These are phyloP conservation scores for Xiphophorus birchmanni DNA, from an alignment of 2,797 vertebrate species.

Conservation along the genomic window DNA sequence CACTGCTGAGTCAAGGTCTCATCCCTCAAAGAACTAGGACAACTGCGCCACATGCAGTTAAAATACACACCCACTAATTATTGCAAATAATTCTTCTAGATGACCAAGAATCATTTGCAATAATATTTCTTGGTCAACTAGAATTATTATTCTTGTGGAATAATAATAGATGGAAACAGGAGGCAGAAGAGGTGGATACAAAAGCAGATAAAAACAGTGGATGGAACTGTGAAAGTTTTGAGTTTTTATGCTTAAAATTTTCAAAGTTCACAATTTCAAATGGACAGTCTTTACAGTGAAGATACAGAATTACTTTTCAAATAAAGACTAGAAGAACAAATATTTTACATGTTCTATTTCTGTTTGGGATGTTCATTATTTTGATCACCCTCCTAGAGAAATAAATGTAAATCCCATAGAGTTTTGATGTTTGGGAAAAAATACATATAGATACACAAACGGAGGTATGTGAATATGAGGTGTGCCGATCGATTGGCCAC, in stretches of 20 bases:
- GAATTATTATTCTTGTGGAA: neutral
- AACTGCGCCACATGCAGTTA: neutral
- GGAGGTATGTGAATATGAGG: neutral
- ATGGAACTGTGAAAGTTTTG: neutral
- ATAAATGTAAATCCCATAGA: neutral
- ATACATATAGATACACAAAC: neutral
- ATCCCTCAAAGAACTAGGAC: neutral
- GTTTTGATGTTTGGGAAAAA: neutral
- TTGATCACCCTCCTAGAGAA: neutral
- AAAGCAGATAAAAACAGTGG: neutral
- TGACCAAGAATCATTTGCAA: neutral
- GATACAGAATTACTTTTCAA: neutral
- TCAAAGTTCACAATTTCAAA: neutral
- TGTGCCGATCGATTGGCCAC: too few species aligned
- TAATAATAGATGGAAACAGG: neutral
- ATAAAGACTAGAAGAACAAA: neutral
- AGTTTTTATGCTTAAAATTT: neutral
- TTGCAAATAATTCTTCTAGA: neutral
- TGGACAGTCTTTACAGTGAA: neutral
- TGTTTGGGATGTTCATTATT: neutral
- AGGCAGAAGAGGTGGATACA: neutral
- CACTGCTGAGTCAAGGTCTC: neutral
- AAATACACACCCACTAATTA: neutral
- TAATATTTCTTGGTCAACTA: too few species aligned
- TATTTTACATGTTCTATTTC: neutral